Evolutionary conservation across 1,140 invertebrate species (phyloP).

Genomic region (Sitophilus oryzae): DNA sequence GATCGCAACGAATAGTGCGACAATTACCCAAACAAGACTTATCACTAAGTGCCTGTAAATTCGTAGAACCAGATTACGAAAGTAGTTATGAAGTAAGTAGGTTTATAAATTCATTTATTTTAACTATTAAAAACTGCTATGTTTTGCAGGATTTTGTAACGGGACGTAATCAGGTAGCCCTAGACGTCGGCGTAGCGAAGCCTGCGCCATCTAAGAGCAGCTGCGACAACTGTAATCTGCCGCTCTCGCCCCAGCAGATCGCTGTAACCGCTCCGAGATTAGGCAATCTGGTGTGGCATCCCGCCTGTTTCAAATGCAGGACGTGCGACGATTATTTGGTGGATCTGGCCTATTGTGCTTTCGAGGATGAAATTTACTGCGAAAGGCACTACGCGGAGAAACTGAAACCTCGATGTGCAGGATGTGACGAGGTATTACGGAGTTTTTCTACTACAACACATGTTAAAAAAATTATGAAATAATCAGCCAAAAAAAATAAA

Average conservation of each 20-base stretch:
- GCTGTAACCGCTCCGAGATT: constrained; percentile 38
- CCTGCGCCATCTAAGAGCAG: constrained; percentile 42
- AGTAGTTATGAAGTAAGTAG: constrained; percentile 60
- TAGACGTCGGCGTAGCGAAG: constrained; percentile 83
- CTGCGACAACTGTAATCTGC: constrained; percentile 34
- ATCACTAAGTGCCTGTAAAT: constrained; percentile 80
- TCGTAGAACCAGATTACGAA: constrained; percentile 70
- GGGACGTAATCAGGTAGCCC: constrained; percentile 85
- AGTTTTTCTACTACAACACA: too few species aligned
- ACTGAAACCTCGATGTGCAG: constrained; percentile 84
- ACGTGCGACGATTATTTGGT: constrained; percentile 83
- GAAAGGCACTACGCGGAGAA: constrained; percentile 91
- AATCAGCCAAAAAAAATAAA: too few species aligned
- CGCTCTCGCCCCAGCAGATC: constrained; percentile 31
- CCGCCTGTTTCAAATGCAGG: constrained; percentile 79
- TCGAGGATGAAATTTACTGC: constrained; percentile 81
- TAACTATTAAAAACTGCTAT: neutral
- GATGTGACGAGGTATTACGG: constrained; percentile 89
- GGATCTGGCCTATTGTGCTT: constrained; percentile 87
- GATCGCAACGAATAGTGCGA: constrained; percentile 75
- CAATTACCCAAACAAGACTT: constrained; percentile 95
- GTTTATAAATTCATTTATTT: neutral
- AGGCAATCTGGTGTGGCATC: constrained; percentile 63
- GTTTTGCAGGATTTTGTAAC: constrained; percentile 72
- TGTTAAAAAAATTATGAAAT: too few species aligned